Evolutionary conservation across 2,113 vertebrate species (phyloP), one percentile per base, ranked within the genome.

Genomic region (Motacilla tschutschensis): DNA sequence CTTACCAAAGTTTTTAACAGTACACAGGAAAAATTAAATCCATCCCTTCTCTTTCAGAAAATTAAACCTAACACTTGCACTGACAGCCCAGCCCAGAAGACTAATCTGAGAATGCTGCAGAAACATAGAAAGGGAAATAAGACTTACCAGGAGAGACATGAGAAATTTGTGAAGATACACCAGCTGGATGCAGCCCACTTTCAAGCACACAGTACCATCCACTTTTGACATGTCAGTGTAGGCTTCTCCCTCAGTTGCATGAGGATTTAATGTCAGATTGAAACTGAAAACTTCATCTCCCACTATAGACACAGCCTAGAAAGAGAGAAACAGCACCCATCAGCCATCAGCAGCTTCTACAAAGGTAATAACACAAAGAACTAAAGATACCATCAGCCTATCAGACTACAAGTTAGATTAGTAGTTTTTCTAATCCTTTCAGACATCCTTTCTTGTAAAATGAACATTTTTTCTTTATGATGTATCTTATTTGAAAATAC

Each of bases 271-370:
- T 28, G 93, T 95, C 92, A 99, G 87, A 71, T 97, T 97, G 88
- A 99, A 99, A 94, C 97, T 98, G 93, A 99, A 99, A 89, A 99
- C 98, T 96, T 99, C 99, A 92, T 99, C 98, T 47, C 98, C 98
- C 92, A 99, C 83, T 83, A 99, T 99, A 62, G 99, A 99, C 74
- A 99, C 98, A 4, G 97, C 98, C 99, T 99, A 84, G 75, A 96
- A 92, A 73, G 48, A 85, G 28, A 94, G 31, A 57, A 88, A 83
- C 11, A 73, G 46, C 36, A 89, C 3, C 14, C 43, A 66, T 15
- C 26, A 88, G 44, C 36, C 44, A 80, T 72, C 70, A 91, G 36
- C 46, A 91, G 50, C 50, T 90, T 76, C 63, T 54, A 14, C 46
- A 58, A 43, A 40, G 10, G 16, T 24, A 59, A 28, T 50, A 31